Percentiles rank a stretch among this genome's conserved stretches.
phyloP scores from a whole-genome alignment of 2,888 invertebrate species.

The Boloria euphrosyne region DNA sequence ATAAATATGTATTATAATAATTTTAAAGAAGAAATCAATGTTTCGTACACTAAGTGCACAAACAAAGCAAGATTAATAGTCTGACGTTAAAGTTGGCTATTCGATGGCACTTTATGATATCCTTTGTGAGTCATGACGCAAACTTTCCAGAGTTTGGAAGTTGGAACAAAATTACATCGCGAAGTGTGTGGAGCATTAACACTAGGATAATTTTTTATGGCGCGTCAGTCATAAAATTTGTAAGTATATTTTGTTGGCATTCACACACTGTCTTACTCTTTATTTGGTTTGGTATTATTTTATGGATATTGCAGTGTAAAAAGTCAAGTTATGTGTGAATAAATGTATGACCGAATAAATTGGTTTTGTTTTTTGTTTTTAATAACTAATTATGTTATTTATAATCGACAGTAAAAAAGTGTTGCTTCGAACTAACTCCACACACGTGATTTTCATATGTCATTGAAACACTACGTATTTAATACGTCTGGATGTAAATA shows the following conservation, averaged over 20 bases:
- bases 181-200: conserved; percentile 29
- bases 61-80: conserved; percentile 38
- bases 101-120: conserved; percentile 35
- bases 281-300: neutral
- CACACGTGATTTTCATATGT: too few relatives aligned
- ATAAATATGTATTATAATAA: neutral
- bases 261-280: neutral
- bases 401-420: too few relatives aligned
- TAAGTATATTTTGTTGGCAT: neutral
- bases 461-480: too few relatives aligned
- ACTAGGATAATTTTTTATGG: conserved; percentile 34
- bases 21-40: conserved; percentile 17
- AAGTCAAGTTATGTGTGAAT: too few relatives aligned
- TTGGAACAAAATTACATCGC: conserved; percentile 33
- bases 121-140: conserved; percentile 35
- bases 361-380: too few relatives aligned
- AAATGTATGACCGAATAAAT: too few relatives aligned
- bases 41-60: conserved; percentile 22
- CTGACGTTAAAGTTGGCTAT: conserved; percentile 24
- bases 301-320: neutral
- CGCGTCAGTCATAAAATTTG: conserved; percentile 26
- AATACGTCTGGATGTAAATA: too few relatives aligned
- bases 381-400: too few relatives aligned
- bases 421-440: too few relatives aligned
- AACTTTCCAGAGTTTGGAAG: conserved; percentile 35